Conservation (phyloP, 2,888 invertebrate genomes). For the Rotaria sp. region DNA sequence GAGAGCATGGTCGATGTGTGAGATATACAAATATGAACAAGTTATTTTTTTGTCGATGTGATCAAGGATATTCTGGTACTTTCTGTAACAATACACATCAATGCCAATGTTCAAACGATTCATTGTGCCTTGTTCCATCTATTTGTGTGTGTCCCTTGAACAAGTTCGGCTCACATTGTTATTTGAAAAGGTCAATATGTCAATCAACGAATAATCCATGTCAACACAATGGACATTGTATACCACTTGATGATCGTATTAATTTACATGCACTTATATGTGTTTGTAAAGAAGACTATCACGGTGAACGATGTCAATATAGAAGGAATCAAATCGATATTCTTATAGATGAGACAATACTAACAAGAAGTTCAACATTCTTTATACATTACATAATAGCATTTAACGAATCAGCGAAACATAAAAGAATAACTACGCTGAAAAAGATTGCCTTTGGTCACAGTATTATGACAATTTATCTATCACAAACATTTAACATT, state of each 20-base stretch:
- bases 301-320: not conserved
- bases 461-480: not conserved
- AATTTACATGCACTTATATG: not conserved
- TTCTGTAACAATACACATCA: not conserved
- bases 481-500: not conserved
- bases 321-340: too few species aligned
- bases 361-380: not conserved
- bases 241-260: constrained; percentile 11
- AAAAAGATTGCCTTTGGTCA: not conserved
- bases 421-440: not conserved
- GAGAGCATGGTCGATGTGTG: not conserved
- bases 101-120: not conserved
- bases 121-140: not conserved
- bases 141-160: not conserved
- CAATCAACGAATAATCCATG: not conserved
- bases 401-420: not conserved
- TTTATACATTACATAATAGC: not conserved
- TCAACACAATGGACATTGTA: not conserved
- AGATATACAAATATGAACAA: too few species aligned
- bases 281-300: not conserved
- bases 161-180: not conserved
- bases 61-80: not conserved
- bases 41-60: not conserved
- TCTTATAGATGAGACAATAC: not conserved
- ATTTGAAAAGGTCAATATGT: not conserved